These are phyloP conservation scores for Lathronympha strigana DNA, from an alignment of 2,888 invertebrate species.

Conservation along the genomic window DNA sequence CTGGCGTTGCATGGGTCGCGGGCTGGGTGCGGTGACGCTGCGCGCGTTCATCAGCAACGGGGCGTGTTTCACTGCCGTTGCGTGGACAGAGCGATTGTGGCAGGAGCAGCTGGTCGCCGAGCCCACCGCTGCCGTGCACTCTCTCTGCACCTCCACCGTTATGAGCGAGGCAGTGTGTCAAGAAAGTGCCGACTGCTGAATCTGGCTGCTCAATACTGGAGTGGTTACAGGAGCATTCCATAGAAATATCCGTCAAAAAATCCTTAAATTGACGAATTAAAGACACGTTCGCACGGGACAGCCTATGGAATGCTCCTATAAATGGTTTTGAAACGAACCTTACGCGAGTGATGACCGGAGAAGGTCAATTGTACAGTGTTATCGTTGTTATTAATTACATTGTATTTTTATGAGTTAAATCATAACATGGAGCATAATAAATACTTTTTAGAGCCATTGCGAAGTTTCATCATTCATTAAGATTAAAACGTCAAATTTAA, in stretches of 20 bases:
- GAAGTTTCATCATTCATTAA: slow-evolving; percentile 1
- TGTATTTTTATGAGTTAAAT: slow-evolving; percentile 23
- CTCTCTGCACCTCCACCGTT: slow-evolving; percentile 55
- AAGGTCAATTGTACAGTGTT: slow-evolving; percentile 20
- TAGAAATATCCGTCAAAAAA: no score
- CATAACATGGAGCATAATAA: slow-evolving; percentile 29
- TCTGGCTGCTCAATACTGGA: no score
- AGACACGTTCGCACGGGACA: no score
- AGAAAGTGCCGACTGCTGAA: slow-evolving; percentile 62
- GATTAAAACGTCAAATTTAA: no score
- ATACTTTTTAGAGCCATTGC: slow-evolving; percentile 14
- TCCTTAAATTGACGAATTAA: no score
- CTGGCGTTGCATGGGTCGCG: slow-evolving; percentile 87
- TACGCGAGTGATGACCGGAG: slow-evolving; percentile 21
- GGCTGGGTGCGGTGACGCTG: slow-evolving; percentile 90
- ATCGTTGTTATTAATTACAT: slow-evolving; percentile 22
- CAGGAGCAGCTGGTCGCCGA: slow-evolving; percentile 53
- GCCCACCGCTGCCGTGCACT: slow-evolving; percentile 54
- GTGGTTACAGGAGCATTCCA: no score
- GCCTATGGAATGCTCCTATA: no score
- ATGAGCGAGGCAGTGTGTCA: slow-evolving; percentile 64
- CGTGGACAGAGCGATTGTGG: slow-evolving; percentile 88
- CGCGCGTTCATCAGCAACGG: slow-evolving; percentile 97
- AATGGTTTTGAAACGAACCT: not conserved
- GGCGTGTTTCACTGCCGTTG: slow-evolving; percentile 94